Evolutionary conservation across 2,113 vertebrate species (phyloP), one percentile per base, ranked within the genome.

Genomic region (Nematolebias whitei): DNA sequence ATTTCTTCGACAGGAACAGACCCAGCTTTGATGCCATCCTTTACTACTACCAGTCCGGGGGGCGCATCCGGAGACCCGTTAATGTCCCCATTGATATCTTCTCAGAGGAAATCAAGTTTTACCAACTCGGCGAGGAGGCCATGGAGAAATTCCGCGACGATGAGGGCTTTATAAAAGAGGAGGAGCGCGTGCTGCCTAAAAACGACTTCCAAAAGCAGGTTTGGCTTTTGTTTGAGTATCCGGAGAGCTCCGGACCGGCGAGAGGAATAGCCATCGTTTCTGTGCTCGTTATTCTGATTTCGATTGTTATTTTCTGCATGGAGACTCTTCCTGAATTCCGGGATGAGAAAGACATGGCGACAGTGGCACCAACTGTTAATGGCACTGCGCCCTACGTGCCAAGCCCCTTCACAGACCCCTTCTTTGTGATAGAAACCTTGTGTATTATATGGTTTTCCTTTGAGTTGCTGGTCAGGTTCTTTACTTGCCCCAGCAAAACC

Each of bases 361-460:
- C 83, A 1, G 85, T 86, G 65, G 78, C 90, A 4, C 84, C 84
- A 1, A 14, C 83, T 1, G 4, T 68, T 32, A 95, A 94, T 44
- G 81, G 91, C 73, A 95, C 94, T 14, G 87, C 70, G 15, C 29
- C 88, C 5, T 64, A 82, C 2, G 81, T 53, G 5, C 84, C 79
- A 1, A 92, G 80, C 60, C 89, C 92, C 14, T 96, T 96, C 87
- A 93, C 94, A 0, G 98, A 99, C 69, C 98, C 98, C 22, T 99
- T 99, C 92, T 99, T 99, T 74, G 93, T 98, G 15, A 96, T 99
- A 52, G 98, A 99, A 92, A 99, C 98, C 3, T 91, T 99, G 63
- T 99, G 98, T 82, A 98, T 99, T 79, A 96, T 99, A 53, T 99
- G 98, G 98, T 99, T 99, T 89, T 99, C 98, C 16, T 99, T 99